A percentile compares a stretch with the other conserved stretches of the same genome.
These are phyloP conservation scores for Cathartes aura DNA, from an alignment of 2,113 vertebrate genomes.

Conservation along the genomic window DNA sequence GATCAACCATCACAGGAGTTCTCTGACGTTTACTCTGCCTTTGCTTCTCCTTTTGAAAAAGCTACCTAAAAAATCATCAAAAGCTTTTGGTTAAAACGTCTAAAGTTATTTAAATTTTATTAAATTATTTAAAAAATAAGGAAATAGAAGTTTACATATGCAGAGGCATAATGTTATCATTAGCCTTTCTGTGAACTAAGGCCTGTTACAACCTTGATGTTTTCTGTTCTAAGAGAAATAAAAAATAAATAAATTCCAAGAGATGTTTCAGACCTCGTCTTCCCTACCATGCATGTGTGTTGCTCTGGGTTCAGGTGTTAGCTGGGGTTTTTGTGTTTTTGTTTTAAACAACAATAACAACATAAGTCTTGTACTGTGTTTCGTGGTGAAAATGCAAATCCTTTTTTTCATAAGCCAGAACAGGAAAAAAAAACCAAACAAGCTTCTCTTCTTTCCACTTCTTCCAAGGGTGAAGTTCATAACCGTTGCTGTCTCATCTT, in stretches of 20 bases:
- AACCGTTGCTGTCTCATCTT: background rate
- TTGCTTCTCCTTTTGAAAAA: background rate
- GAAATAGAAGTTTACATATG: background rate
- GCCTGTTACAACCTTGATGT: background rate
- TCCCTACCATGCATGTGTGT: background rate
- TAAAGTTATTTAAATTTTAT: background rate
- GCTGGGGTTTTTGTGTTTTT: background rate
- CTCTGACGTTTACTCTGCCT: background rate
- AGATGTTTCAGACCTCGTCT: background rate
- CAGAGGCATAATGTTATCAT: background rate
- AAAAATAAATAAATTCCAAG: background rate
- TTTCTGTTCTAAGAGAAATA: background rate
- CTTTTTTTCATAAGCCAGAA: background rate
- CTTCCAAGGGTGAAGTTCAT: background rate
- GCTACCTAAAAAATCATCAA: background rate
- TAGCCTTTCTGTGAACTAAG: background rate
- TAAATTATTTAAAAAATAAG: background rate
- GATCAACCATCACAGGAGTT: background rate
- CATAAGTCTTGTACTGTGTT: background rate
- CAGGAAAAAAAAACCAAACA: background rate
- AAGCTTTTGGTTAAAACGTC: background rate
- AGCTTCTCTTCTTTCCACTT: background rate
- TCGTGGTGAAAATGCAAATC: background rate
- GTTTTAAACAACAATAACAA: background rate
- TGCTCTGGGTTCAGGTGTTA: background rate